These are phyloP conservation scores for Hylaea fasciaria DNA, from an alignment of 2,888 invertebrate species.

Conservation along the genomic window DNA sequence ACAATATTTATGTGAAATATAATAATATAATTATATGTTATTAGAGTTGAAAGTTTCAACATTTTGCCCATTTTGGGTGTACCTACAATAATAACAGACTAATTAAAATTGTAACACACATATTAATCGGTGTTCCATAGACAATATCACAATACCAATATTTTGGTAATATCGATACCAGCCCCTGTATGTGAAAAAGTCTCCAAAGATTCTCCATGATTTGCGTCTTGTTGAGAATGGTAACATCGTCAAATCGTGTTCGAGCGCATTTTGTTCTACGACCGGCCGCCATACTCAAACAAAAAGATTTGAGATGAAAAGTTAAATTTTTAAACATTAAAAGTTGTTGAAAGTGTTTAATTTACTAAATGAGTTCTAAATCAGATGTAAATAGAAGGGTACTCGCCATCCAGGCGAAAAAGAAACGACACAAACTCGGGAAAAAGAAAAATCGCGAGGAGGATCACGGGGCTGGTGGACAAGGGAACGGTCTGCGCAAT, in stretches of 20 bases:
- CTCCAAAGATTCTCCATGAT: too few species aligned
- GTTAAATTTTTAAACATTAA: conserved; percentile 83
- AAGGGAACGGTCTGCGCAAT: conserved; percentile 85
- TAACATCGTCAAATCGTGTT: conserved; percentile 64
- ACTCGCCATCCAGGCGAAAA: conserved; percentile 96
- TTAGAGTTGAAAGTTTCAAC: too few species aligned
- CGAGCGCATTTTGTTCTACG: conserved; percentile 84
- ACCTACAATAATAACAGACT: too few species aligned
- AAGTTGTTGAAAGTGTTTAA: conserved; percentile 81
- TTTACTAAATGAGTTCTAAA: conserved; percentile 92
- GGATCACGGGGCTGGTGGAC: conserved; percentile 86
- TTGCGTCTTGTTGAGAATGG: conserved; percentile 41
- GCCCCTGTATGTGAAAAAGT: too few species aligned
- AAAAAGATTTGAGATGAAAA: conserved; percentile 87
- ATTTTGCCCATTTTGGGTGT: too few species aligned
- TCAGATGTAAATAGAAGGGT: conserved; percentile 96
- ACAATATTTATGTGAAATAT: too few species aligned
- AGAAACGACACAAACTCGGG: conserved; percentile 94
- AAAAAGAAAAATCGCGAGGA: conserved; percentile 93
- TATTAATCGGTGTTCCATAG: too few species aligned
- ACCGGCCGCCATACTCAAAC: conserved; percentile 90
- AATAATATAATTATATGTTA: too few species aligned
- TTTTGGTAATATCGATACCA: too few species aligned
- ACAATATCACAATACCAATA: too few species aligned
- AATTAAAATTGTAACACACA: too few species aligned